These are phyloP conservation scores for Agriopis marginaria DNA, from an alignment of 2,888 invertebrate species.

Conservation along the genomic window DNA sequence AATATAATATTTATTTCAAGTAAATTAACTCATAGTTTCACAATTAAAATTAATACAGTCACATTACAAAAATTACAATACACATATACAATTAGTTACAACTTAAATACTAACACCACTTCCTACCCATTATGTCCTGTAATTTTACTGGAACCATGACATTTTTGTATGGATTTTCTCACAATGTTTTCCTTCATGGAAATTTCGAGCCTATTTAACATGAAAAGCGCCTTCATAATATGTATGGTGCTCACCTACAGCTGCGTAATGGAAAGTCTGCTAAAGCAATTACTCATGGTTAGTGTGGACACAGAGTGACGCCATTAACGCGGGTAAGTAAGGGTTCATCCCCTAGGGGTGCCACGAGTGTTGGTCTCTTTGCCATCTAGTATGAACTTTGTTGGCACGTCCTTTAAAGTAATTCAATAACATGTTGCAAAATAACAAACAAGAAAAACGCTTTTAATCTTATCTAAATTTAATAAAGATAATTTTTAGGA, in stretches of 20 bases:
- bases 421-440: neutral
- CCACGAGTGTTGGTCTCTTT: slow-evolving; percentile 3
- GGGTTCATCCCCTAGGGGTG: slow-evolving; percentile 13
- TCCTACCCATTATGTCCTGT: too few species aligned
- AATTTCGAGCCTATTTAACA: neutral
- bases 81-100: too few species aligned
- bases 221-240: neutral
- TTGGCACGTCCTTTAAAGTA: neutral
- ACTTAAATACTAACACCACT: too few species aligned
- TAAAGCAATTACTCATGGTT: slow-evolving; percentile 23
- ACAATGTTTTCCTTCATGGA: neutral
- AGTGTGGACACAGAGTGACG: slow-evolving; percentile 19
- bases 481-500: too few species aligned
- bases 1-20: too few species aligned
- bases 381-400: slow-evolving; percentile 1
- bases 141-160: too few species aligned
- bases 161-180: too few species aligned
- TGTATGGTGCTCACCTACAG: neutral
- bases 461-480: neutral
- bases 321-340: slow-evolving; percentile 16
- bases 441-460: neutral
- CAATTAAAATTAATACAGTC: too few species aligned
- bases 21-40: too few species aligned
- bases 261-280: slow-evolving; percentile 1
- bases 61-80: too few species aligned